Evolutionary conservation across 2,888 invertebrate species (phyloP), one percentile per base, ranked within the genome.

Genomic region (Trissolcus brochymenae): DNA sequence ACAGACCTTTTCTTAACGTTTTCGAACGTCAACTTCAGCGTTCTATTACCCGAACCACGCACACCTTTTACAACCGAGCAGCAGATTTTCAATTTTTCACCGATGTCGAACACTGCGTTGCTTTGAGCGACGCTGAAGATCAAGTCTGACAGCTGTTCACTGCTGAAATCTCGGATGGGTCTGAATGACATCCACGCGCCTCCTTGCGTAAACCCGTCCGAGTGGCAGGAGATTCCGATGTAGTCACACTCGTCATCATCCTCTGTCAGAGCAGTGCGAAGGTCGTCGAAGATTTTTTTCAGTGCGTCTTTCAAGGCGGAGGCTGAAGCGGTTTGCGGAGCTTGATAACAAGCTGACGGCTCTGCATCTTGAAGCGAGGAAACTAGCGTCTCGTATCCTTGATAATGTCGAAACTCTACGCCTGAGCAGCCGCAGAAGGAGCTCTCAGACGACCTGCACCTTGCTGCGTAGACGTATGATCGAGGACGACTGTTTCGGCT

Each of bases 161-260:
- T 19, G 6, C 13, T 1, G n/a, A n/a, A n/a, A n/a, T n/a, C n/a
- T n/a, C n/a, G n/a, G n/a, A n/a, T n/a, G n/a, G n/a, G n/a, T n/a
- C 67, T 25, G 50, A 67, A 67, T 0, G 67, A 67, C 3, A 29
- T 4, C 59, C 57, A 57, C 1, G 41, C 41, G 1, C 6, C 7
- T 2, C 67, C 67, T 11, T 43, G 4, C 7, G 46, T 0, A 9
- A 59, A 59, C 1, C 6, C 6, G 2, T 21, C 21, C 14, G n/a
- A 11, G 6, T 2, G n/a, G 21, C 14, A 21, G 1, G 46, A n/a
- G 4, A 59, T 1, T 1, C 59, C 46, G 1, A 59, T 46, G 14
- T 46, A 59, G 25, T 59, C 59, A 6, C 14, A 13, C 4, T 17
- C 19, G 6, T 57, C 43, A 7, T 43, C 6, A 1, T 13, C n/a